Conservation (phyloP, 2,888 invertebrate genomes). For the Melieria omissa region DNA sequence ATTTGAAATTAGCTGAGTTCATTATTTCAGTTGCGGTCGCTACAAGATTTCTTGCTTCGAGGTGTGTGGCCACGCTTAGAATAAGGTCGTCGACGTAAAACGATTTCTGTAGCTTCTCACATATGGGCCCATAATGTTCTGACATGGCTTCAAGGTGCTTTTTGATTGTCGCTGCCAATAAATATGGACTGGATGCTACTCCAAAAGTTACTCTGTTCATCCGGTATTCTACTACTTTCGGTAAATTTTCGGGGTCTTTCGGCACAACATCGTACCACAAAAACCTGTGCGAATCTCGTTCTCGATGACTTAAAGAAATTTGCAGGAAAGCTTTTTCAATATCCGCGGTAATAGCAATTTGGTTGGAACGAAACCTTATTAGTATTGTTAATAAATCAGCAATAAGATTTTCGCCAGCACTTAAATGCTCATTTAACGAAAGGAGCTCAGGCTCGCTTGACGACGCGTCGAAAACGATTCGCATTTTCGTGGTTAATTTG, state of each 20-base stretch:
- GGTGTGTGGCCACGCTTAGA: constrained; percentile 26
- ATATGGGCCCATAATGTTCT: constrained; percentile 31
- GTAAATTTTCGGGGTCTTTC: constrained; percentile 8
- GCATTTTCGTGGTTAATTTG: constrained; percentile 35
- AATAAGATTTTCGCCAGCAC: constrained; percentile 38
- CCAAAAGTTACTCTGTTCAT: constrained; percentile 43
- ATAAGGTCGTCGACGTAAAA: constrained; percentile 39
- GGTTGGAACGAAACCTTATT: constrained; percentile 41
- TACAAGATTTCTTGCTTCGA: not conserved
- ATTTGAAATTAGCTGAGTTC: constrained; percentile 35
- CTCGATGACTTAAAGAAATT: constrained; percentile 34
- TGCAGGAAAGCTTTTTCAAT: constrained; percentile 45
- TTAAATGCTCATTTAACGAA: constrained; percentile 38
- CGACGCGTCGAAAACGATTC: constrained; percentile 39
- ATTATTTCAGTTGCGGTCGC: constrained; percentile 25
- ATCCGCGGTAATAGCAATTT: constrained; percentile 40
- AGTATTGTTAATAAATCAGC: not conserved
- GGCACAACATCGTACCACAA: constrained; percentile 39
- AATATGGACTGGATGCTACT: constrained; percentile 40
- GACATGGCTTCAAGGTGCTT: constrained; percentile 33
- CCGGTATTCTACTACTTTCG: constrained; percentile 30
- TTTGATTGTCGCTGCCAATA: constrained; percentile 41
- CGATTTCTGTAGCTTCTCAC: constrained; percentile 35
- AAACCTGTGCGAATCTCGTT: constrained; percentile 41
- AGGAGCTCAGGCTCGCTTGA: constrained; percentile 33